Base-by-base conservation (phyloP, 2,888 invertebrate species). In the Diarsia dahlii region DNA sequence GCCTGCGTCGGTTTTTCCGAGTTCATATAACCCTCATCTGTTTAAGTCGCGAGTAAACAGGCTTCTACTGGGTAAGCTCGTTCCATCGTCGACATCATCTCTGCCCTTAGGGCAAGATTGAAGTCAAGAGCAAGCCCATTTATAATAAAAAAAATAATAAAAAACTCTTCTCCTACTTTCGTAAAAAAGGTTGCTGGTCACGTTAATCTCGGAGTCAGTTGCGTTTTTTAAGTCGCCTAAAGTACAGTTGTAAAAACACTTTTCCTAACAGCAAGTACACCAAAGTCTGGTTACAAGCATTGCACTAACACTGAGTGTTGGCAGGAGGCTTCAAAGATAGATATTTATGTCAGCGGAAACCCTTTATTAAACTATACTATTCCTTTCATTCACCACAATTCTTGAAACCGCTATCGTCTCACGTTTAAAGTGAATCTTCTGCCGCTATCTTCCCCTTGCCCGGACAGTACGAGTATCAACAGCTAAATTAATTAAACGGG, bases 401-500 rank as follows among this genome's bases (percentile, higher is more conserved):
- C 10, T 0, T 48, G 10, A 13, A 0, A 3, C 60, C n/a, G 13
- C 13, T 48, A 50, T 69, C 34, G 18, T 18, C 1, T 1, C 2
- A 8, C 39, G 39, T 39, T 54, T 20, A 13, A 58, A 58, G 1
- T 58, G 20, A 64, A 62, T 45, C 74, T 64, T 74, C 82, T 83
- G 85, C 3, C 12, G 39, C 18, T 73, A 67, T 74, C 48, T 82
- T 58, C 48, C 1, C 64, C 34, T 4, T 72, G 60, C 23, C 9
- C 64, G 72, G 72, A 74, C 83, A 87, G 81, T 28, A 28, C 28
- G 28, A 28, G 28, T 88, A 90, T 89, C 91, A 88, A 87, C 87
- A 86, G 89, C 88, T 88, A 91, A 91, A 88, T 93, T 94, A 94
- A 94, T 94, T 94, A 94, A 93, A 89, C 84, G 85, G 84, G 81